phyloP scores from a whole-genome alignment of 2,797 vertebrate genomes.

The Gambelia wislizenii region DNA sequence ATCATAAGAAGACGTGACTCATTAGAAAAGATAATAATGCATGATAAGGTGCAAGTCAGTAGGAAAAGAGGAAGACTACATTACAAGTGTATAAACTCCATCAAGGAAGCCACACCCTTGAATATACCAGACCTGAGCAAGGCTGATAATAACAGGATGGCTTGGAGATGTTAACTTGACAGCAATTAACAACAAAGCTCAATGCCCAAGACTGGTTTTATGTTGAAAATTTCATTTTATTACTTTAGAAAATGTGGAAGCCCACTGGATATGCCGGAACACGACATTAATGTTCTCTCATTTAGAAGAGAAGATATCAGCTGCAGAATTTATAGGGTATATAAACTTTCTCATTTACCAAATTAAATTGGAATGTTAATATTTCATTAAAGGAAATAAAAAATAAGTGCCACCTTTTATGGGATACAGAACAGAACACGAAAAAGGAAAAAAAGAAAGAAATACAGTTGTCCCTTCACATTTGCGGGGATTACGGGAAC shows the following conservation, averaged over 20 bases:
- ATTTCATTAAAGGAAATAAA: constrained; percentile 40
- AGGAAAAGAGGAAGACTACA: too few species aligned
- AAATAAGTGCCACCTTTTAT: constrained; percentile 9
- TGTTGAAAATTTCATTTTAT: not conserved
- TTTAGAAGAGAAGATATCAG: constrained; percentile 16
- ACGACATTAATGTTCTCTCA: constrained; percentile 6
- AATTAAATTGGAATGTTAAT: constrained; percentile 44
- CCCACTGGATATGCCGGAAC: not conserved
- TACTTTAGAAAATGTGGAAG: constrained; percentile 16
- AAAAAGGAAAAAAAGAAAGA: not conserved
- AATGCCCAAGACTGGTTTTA: not conserved
- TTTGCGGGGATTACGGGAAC: too few species aligned
- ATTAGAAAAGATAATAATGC: too few species aligned
- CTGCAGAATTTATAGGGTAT: constrained; percentile 27
- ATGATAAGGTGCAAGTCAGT: too few species aligned
- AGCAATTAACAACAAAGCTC: not conserved
- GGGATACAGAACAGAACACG: not conserved
- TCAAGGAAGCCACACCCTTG: too few species aligned
- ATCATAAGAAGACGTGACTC: too few species aligned
- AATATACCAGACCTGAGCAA: too few species aligned
- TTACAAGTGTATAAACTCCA: too few species aligned
- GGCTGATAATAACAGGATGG: too few species aligned
- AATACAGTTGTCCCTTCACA: too few species aligned
- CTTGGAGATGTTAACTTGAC: too few species aligned
- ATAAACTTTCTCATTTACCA: constrained; percentile 35